Evolutionary conservation across 2,888 invertebrate species (phyloP), one percentile per base, ranked within the genome.

Genomic region (Drosophila flavopinicola): DNA sequence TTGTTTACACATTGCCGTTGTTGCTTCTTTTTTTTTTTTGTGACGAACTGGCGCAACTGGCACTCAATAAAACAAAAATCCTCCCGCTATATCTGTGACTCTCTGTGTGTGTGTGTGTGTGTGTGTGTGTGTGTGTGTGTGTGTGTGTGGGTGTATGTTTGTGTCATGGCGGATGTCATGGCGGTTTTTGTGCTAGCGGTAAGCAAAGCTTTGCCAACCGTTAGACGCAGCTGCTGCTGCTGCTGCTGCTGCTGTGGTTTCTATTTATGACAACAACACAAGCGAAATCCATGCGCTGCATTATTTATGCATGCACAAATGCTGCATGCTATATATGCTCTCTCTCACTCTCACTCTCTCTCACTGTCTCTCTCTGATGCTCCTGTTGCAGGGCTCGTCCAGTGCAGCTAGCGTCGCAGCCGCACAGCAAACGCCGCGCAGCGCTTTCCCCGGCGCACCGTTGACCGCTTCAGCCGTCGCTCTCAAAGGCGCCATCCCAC

Each of bases 381-480:
- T 51, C 17, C 30, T 6, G 35, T 39, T 63, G 23, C 44, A 84
- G 85, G 82, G 82, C 61, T 83, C 82, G 56, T 67, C 82, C 47
- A 89, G 88, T 79, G 82, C 88, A 75, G 80, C 88, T 79, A 80
- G 80, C 79, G 88, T 88, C 78, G 78, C 87, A 85, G 80, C 85
- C 86, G 89, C 88, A 83, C 88, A 84, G 75, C 77, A 85, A 82
- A 88, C 87, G 73, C 85, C 71, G 82, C 91, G 90, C 78, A 91
- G 88, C 83, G 89, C 89, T 66, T 91, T 88, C 74, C 90, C 91
- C 80, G 91, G 91, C 85, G 90, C 91, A 85, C 89, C 91, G 87
- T 89, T 91, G 73, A 90, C 90, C 87, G 89, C 90, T 82, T 89
- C 91, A 78, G 82, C 88, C 83, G 88, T 90, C 76, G 88, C 91